Evolutionary conservation across 2,888 invertebrate species (phyloP), one percentile per base, ranked within the genome.

Genomic region (Papilio elwesi): DNA sequence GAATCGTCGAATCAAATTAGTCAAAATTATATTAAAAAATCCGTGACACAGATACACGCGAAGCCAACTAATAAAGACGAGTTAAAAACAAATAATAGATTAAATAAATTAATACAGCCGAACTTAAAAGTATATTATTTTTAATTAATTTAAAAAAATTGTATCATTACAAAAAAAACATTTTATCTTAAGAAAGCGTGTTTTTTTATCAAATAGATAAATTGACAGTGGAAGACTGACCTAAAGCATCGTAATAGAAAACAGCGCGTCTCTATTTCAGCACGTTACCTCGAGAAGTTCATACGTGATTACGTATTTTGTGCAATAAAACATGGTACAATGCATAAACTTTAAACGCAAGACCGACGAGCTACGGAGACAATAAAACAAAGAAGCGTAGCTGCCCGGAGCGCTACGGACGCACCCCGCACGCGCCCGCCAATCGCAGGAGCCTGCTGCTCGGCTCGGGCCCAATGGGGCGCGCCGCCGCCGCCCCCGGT

Each of bases 341-440:
- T 92, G 92, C 90, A 93, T 93, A 92, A 93, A 92, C 90, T 93
- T 92, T 91, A 90, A 91, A 90, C 92, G 92, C 92, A 91, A 92
- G 90, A 93, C 90, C 93, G 90, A 87, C 93, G 90, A 90, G 90
- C 90, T 90, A 87, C 90, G 91, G 91, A 90, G 92, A 93, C 92
- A 93, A 93, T 93, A 93, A 93, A 93, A 93, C 93, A 92, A 93
- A 93, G 92, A 89, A 90, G 83, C 90, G 84, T 86, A 87, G 86
- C 85, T 88, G 90, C 91, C 91, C 76, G 89, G 80, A 90, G 91
- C 90, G 85, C 82, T 85, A 81, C 74, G 78, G 62, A 73, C 77
- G 79, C 78, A 81, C 79, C 80, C 81, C 78, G 78, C 69, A 74
- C 79, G 76, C 75, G 74, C 74, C 74, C 77, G 76, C 83, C 80